phyloP scores from a whole-genome alignment of 2,113 vertebrate species.

The Otolemur garnettii region DNA sequence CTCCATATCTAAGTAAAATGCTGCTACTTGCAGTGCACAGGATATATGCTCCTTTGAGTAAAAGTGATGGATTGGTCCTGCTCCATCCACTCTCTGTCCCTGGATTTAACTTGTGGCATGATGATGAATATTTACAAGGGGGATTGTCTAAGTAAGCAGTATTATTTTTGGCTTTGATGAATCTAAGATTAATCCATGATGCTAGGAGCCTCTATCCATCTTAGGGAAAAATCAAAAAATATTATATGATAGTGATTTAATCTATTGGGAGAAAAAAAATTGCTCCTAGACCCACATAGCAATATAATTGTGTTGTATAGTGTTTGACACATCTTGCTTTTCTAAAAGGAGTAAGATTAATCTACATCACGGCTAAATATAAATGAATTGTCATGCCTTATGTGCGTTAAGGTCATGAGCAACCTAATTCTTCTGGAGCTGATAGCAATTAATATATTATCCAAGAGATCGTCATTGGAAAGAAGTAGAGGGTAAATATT shows the following conservation, averaged over 20 bases:
- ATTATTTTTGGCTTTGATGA: slow-evolving; percentile 60
- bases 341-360: neutral
- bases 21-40: neutral
- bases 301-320: neutral
- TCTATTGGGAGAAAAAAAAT: slow-evolving; percentile 43
- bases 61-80: slow-evolving; percentile 44
- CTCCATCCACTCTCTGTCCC: neutral
- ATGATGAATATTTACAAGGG: slow-evolving; percentile 65
- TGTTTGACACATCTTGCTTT: neutral
- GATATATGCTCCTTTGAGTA: neutral
- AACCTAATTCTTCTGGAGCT: neutral
- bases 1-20: slow-evolving; percentile 55
- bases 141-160: slow-evolving; percentile 31
- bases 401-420: neutral
- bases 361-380: neutral
- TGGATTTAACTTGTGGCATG: slow-evolving; percentile 16
- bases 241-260: slow-evolving; percentile 55
- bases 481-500: neutral
- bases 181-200: slow-evolving; percentile 58
- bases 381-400: neutral
- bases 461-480: neutral
- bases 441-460: neutral
- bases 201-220: slow-evolving; percentile 26
- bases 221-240: slow-evolving; percentile 58
- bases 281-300: neutral